A percentile compares a stretch with the other conserved stretches of the same genome.
Conservation (phyloP, 2,113 vertebrate genomes). For the Pelobates fuscus region DNA sequence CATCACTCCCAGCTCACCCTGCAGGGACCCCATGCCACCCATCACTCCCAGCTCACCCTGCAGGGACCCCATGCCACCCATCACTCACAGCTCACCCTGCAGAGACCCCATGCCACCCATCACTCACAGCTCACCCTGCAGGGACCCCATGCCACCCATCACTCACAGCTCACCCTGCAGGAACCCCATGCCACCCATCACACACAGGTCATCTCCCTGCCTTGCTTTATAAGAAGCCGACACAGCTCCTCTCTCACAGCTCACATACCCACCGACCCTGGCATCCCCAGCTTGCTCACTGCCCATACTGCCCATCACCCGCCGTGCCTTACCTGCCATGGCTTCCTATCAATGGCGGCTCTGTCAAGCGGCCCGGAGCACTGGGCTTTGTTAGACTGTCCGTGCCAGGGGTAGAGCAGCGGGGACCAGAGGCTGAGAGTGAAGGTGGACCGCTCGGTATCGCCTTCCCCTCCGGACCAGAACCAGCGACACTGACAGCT, state of each 20-base stretch:
- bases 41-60: not conserved
- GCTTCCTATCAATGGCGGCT: conserved; percentile 3
- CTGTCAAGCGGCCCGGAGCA: conserved; percentile 1
- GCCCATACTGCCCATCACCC: not conserved
- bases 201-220: not conserved
- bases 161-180: too few relatives aligned
- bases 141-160: too few relatives aligned
- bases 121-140: too few relatives aligned
- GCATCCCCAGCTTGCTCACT: not conserved
- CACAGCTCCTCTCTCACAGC: too few relatives aligned
- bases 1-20: too few relatives aligned
- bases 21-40: not conserved
- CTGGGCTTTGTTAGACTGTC: conserved; percentile 30
- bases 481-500: conserved; percentile 15
- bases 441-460: not conserved
- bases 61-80: too few relatives aligned
- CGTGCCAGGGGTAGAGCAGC: not conserved
- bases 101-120: not conserved
- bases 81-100: too few relatives aligned
- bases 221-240: not conserved
- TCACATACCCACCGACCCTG: not conserved
- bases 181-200: not conserved
- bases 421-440: not conserved
- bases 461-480: not conserved
- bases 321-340: conserved; percentile 27